Evolutionary conservation across 2,797 vertebrate genomes (phyloP).

Genomic region (Chlorospingus semifuscus): DNA sequence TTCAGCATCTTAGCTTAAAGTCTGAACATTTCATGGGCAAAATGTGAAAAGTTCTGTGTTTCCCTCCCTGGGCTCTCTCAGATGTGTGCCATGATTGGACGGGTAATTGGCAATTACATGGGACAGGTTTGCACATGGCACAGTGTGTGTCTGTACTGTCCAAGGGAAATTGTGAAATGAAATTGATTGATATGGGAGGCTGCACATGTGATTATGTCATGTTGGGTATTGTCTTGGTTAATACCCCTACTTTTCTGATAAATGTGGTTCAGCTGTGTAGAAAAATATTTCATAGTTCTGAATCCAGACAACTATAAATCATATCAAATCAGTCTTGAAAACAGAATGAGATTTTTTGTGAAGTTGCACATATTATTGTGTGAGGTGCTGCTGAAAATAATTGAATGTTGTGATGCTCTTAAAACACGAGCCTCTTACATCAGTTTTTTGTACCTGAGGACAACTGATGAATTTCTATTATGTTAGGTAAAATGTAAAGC

Average conservation of each 20-base stretch:
- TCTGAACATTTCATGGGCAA: background rate
- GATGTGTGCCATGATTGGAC: background rate
- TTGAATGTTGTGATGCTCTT: background rate
- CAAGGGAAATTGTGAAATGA: constrained; percentile 7
- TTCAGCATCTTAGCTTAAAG: background rate
- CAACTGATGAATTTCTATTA: background rate
- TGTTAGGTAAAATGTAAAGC: background rate
- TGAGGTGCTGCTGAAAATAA: background rate
- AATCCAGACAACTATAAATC: background rate
- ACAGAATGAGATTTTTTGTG: background rate
- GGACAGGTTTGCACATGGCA: background rate
- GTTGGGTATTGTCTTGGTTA: background rate
- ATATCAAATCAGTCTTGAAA: background rate
- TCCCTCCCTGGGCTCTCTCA: background rate
- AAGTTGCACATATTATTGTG: background rate
- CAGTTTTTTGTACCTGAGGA: background rate
- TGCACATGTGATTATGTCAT: constrained; percentile 9
- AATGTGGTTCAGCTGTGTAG: constrained; percentile 33
- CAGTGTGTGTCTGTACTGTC: background rate
- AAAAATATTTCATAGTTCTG: background rate
- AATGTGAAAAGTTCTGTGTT: background rate
- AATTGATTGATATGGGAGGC: constrained; percentile 13
- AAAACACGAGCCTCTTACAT: background rate
- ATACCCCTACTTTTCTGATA: background rate
- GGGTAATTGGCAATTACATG: background rate